These are phyloP conservation scores for Diabrotica virgifera DNA, from an alignment of 1,140 invertebrate species.

Conservation along the genomic window DNA sequence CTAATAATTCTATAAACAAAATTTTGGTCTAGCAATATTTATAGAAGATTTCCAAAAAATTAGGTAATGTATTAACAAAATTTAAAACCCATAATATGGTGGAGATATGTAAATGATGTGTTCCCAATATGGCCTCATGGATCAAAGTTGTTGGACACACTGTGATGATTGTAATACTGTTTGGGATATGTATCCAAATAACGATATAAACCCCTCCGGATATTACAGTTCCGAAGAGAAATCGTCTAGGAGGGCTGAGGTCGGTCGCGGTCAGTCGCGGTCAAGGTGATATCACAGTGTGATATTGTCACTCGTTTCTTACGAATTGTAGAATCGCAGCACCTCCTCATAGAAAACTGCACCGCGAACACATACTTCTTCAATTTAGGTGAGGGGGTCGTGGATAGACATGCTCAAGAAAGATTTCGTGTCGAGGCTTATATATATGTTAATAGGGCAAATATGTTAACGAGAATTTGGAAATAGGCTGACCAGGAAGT, in stretches of 20 bases:
- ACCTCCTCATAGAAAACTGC: slow-evolving; percentile 84
- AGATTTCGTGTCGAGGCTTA: slow-evolving; percentile 82
- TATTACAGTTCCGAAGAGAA: slow-evolving; percentile 5
- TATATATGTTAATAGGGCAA: slow-evolving; percentile 89
- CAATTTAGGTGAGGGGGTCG: slow-evolving; percentile 89
- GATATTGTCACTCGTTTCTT: slow-evolving; percentile 84
- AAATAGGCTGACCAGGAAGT: slow-evolving; percentile 79
- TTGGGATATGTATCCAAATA: slow-evolving; percentile 15
- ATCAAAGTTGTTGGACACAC: too few relatives aligned
- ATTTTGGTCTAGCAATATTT: too few relatives aligned
- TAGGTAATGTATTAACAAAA: too few relatives aligned
- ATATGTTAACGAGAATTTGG: slow-evolving; percentile 89
- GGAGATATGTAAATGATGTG: too few relatives aligned
- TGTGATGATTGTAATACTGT: slow-evolving; percentile 21
- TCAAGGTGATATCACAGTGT: too few relatives aligned
- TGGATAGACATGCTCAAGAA: slow-evolving; percentile 89
- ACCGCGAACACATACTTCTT: slow-evolving; percentile 87
- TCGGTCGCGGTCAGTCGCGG: slow-evolving; percentile 43
- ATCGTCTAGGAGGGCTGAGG: slow-evolving; percentile 15
- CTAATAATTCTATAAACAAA: too few relatives aligned
- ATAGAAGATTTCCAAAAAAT: too few relatives aligned
- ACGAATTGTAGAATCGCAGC: slow-evolving; percentile 85
- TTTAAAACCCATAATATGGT: too few relatives aligned
- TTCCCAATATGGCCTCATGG: too few relatives aligned
- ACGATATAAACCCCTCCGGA: slow-evolving; percentile 18